Evolutionary conservation across 2,888 invertebrate genomes (phyloP).

Genomic region (Metopia argyrocephala): DNA sequence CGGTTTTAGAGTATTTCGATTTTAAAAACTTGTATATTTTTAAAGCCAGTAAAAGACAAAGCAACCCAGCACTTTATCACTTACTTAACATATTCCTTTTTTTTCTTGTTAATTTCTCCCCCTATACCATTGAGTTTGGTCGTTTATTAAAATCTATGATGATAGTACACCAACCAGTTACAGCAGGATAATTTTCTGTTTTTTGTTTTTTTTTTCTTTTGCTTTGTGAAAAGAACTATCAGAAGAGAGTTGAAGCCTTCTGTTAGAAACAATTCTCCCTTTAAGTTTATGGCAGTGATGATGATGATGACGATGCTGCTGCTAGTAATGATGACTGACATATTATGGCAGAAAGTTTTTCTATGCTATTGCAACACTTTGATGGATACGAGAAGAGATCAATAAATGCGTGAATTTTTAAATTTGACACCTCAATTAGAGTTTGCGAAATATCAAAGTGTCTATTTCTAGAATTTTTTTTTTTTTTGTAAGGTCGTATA

Average conservation of each 20-base stretch:
- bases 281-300: not conserved
- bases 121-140: not conserved
- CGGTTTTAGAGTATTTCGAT: not conserved
- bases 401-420: too few species aligned
- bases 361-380: conserved; percentile 22
- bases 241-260: too few species aligned
- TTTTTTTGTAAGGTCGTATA: too few species aligned
- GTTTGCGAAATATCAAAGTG: too few species aligned
- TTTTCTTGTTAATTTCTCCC: not conserved
- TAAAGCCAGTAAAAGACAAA: not conserved
- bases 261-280: not conserved
- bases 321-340: conserved; percentile 25
- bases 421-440: too few species aligned
- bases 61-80: conserved; percentile 27
- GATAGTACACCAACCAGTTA: conserved; percentile 9
- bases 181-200: not conserved
- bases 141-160: conserved; percentile 20
- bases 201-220: not conserved
- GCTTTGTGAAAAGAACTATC: not conserved
- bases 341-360: not conserved
- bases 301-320: not conserved
- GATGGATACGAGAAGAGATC: too few species aligned
- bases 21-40: not conserved
- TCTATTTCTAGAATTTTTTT: too few species aligned
- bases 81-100: conserved; percentile 19